A percentile compares a stretch with the other conserved stretches of the same genome.
These are phyloP conservation scores for Dendronephthya gigantea DNA, from an alignment of 64 coral and sea anemone species.

Conservation along the genomic window DNA sequence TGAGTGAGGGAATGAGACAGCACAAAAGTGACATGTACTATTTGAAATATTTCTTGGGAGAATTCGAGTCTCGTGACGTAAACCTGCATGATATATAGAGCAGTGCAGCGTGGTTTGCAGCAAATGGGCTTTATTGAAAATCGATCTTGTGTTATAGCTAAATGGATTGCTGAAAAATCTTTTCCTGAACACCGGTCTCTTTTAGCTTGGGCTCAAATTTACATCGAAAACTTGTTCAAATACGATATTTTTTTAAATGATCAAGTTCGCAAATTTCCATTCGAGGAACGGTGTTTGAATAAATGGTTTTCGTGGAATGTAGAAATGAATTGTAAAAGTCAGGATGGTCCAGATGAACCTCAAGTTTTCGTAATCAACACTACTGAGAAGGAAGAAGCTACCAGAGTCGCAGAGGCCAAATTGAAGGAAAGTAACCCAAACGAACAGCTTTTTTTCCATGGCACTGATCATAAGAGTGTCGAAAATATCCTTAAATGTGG, in stretches of 20 bases:
- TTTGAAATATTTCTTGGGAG: background rate
- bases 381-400: background rate
- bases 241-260: slow-evolving; percentile 6
- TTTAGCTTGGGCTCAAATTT: background rate
- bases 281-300: background rate
- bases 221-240: background rate
- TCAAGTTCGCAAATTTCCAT: background rate
- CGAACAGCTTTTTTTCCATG: slow-evolving; percentile 33
- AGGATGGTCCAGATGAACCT: background rate
- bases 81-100: background rate
- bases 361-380: background rate
- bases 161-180: background rate
- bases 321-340: background rate
- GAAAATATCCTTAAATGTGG: slow-evolving; percentile 40
- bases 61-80: background rate
- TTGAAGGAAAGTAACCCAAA: too few relatives aligned
- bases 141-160: background rate
- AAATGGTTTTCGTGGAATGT: background rate
- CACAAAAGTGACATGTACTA: background rate
- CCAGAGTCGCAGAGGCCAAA: background rate
- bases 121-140: background rate
- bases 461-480: slow-evolving; percentile 65
- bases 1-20: background rate
- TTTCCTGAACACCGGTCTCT: background rate
- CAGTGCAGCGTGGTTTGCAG: background rate